These are phyloP conservation scores for Drosophila neotestacea DNA, from an alignment of 2,888 invertebrate species.

Conservation along the genomic window DNA sequence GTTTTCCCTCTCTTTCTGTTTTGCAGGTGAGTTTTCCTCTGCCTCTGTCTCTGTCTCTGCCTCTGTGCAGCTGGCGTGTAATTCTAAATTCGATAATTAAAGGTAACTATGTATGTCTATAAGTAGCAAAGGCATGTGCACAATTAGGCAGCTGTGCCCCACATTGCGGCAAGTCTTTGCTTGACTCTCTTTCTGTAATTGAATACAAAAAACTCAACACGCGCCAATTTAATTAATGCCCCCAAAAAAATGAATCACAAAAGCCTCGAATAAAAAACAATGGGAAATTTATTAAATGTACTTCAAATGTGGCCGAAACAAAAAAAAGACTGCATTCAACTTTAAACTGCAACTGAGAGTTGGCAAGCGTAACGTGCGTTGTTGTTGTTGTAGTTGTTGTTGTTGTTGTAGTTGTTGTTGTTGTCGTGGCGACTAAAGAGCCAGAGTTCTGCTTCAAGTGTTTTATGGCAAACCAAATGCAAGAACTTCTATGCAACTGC, in stretches of 20 bases:
- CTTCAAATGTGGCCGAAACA: neutral
- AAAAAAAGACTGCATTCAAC: conserved; percentile 52
- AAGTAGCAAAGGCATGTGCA: conserved; percentile 13
- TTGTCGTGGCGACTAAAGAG: conserved; percentile 54
- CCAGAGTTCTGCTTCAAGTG: conserved; percentile 73
- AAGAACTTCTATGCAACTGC: conserved; percentile 49
- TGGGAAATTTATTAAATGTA: conserved; percentile 33
- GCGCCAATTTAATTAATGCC: conserved; percentile 57
- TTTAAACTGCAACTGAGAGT: conserved; percentile 58
- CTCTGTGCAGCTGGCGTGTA: conserved; percentile 38
- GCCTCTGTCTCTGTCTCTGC: conserved; percentile 8
- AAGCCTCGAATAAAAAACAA: conserved; percentile 15
- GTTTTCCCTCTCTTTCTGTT: conserved; percentile 32
- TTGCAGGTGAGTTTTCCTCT: conserved; percentile 72
- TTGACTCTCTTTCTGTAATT: conserved; percentile 22
- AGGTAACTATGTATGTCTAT: conserved; percentile 48
- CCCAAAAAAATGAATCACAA: conserved; percentile 38
- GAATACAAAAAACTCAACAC: conserved; percentile 52
- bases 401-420: conserved; percentile 49
- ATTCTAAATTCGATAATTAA: conserved; percentile 66
- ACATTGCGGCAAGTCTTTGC: conserved; percentile 38
- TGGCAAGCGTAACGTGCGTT: conserved; percentile 63
- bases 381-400: conserved; percentile 47
- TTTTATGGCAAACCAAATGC: conserved; percentile 64
- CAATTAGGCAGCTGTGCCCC: conserved; percentile 66